These are phyloP conservation scores for Sphaerophoria taeniata DNA, from an alignment of 2,888 invertebrate genomes.

Conservation along the genomic window DNA sequence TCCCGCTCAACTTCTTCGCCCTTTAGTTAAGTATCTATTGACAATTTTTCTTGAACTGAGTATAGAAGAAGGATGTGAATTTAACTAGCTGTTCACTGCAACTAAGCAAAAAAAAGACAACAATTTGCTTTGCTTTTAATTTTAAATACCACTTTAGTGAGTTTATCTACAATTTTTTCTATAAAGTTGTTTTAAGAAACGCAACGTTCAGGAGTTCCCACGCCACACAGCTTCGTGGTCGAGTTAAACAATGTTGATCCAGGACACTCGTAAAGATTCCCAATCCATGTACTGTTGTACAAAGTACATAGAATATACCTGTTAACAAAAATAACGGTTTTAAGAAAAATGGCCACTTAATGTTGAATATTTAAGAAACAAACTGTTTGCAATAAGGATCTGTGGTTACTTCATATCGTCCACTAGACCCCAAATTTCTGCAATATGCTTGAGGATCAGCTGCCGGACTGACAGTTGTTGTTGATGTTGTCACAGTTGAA, in stretches of 20 bases:
- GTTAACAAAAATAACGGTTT: not conserved
- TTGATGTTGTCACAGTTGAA: not conserved
- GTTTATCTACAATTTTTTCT: not conserved
- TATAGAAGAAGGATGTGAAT: no score
- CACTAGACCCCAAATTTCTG: not conserved
- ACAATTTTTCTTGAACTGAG: no score
- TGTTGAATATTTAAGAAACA: not conserved
- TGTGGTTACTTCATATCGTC: conserved; percentile 32
- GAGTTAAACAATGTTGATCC: conserved; percentile 31
- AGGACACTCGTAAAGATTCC: conserved; percentile 47
- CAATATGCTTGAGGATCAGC: conserved; percentile 21
- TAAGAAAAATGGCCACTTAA: not conserved
- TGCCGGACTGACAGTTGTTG: conserved; percentile 18
- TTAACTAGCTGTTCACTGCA: no score
- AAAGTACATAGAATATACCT: conserved; percentile 42
- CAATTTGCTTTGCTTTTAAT: no score
- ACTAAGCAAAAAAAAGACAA: no score
- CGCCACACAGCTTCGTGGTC: not conserved
- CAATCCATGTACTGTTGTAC: conserved; percentile 9
- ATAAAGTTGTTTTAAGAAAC: not conserved
- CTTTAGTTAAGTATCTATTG: no score
- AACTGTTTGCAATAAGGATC: conserved; percentile 40
- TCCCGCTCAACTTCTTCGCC: no score
- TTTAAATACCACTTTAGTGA: no score
- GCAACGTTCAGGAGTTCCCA: conserved; percentile 9